Evolutionary conservation across 2,888 invertebrate genomes (phyloP), one percentile per base, ranked within the genome.

Genomic region (Electrophaes corylata): DNA sequence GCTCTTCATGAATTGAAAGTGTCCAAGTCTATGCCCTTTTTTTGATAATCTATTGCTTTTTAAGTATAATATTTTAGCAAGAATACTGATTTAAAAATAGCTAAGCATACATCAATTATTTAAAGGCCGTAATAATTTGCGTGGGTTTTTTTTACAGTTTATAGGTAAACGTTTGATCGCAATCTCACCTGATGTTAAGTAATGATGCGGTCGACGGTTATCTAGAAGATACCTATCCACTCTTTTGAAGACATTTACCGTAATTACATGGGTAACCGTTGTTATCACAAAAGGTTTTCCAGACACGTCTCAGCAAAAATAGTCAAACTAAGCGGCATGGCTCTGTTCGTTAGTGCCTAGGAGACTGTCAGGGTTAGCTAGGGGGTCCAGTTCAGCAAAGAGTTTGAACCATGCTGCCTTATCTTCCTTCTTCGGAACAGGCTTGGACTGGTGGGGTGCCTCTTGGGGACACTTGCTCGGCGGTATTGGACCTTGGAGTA

Each of bases 371-470:
- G 97, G 97, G 88, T 98, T 97, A 10, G 97, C 94, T 31, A 98
- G 90, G 0, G 98, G 98, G 89, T 98, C 98, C 57, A 98, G 86
- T 84, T 98, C 98, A 35, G 98, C 96, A 90, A 98, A 98, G 51
- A 98, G 90, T 84, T 96, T 97, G 78, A 97, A 95, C 98, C 98
- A 98, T 14, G 92, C 91, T 2, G 91, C 88, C 73, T 89, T 92
- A 61, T 93, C 93, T 57, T 92, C 93, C 69, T 92, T 93, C 67
- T 93, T 92, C 35, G 91, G 86, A 59, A 82, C 76, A 11, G 71
- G 72, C 61, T 73, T 66, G 12, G 76, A 65, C 35, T 73, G 68
- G 37, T 66, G 65, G 0, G 69, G 58, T 16, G 73, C 62, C 51
- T 74, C 70, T 8, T 29, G 26, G 10, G 66, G 52, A 23, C 55